These are phyloP conservation scores for Capitella teleta DNA, from an alignment of 1,140 invertebrate genomes.

Conservation along the genomic window DNA sequence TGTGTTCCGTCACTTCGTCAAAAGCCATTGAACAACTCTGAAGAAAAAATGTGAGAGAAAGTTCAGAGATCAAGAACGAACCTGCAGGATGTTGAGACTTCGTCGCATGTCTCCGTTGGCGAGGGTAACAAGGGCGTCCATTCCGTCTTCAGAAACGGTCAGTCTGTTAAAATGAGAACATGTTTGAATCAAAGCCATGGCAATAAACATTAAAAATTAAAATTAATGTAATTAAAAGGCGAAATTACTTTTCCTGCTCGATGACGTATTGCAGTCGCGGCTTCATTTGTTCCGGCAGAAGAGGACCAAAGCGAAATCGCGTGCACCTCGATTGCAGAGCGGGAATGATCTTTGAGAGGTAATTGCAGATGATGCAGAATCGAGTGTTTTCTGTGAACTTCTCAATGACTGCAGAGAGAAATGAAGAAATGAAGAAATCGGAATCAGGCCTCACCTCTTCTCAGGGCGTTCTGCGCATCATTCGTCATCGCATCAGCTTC, in stretches of 20 bases:
- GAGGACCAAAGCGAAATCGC: constrained; percentile 89
- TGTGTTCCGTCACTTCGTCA: constrained; percentile 74
- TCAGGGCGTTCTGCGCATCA: constrained; percentile 96
- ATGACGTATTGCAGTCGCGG: constrained; percentile 80
- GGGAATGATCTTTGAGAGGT: constrained; percentile 95
- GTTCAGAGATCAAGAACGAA: constrained; percentile 28
- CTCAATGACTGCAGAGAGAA: constrained; percentile 67
- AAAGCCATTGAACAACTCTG: constrained; percentile 84
- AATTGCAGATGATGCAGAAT: constrained; percentile 99
- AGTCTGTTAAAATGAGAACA: constrained; percentile 50
- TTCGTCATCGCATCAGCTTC: constrained; percentile 99
- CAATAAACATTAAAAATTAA: too few relatives aligned
- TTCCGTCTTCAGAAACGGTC: constrained; percentile 76
- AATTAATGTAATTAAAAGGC: too few relatives aligned
- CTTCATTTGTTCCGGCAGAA: constrained; percentile 70
- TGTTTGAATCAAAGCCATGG: too few relatives aligned
- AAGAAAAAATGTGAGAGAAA: constrained; percentile 11
- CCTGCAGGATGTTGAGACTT: constrained; percentile 79
- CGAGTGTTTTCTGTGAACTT: constrained; percentile 97
- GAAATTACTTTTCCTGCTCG: constrained; percentile 58
- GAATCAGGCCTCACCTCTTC: constrained; percentile 61
- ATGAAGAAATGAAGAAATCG: neutral
- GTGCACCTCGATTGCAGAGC: constrained; percentile 96
- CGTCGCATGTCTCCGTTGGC: constrained; percentile 97
- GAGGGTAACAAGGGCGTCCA: constrained; percentile 76